Percentiles rank a stretch among this genome's conserved stretches.
phyloP scores from a whole-genome alignment of 1,140 invertebrate genomes.

The Cyclina sinensis region DNA sequence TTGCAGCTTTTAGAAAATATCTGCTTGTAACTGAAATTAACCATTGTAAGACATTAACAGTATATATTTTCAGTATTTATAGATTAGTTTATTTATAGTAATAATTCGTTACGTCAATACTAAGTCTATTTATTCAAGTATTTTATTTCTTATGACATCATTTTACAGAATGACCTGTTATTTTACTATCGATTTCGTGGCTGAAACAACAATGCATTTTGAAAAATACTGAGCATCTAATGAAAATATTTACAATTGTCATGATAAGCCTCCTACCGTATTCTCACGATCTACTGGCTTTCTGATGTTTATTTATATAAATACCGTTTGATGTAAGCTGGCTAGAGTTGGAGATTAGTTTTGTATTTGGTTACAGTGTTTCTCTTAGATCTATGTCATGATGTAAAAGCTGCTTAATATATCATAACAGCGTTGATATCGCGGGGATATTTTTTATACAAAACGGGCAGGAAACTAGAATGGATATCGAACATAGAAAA shows the following conservation, averaged over 20 bases:
- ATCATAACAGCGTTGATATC: slow-evolving; percentile 40
- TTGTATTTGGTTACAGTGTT: slow-evolving; percentile 33
- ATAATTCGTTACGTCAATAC: slow-evolving; percentile 22
- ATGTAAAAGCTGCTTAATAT: slow-evolving; percentile 47
- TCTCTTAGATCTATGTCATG: slow-evolving; percentile 15
- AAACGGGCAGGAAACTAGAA: not conserved
- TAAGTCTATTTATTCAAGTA: not conserved
- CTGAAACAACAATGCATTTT: slow-evolving; percentile 39
- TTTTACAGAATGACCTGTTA: not conserved
- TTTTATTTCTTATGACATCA: not conserved
- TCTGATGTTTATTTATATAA: slow-evolving; percentile 59
- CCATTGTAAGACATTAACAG: too few relatives aligned
- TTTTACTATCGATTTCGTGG: slow-evolving; percentile 31
- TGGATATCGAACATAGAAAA: not conserved
- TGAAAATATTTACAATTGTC: slow-evolving; percentile 58
- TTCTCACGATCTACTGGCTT: slow-evolving; percentile 10
- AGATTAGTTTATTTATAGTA: too few relatives aligned
- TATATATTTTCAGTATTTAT: too few relatives aligned
- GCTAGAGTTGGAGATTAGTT: slow-evolving; percentile 11
- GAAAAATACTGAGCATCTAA: slow-evolving; percentile 11
- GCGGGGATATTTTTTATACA: not conserved
- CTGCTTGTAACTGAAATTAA: too few relatives aligned
- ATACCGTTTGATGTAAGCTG: slow-evolving; percentile 48
- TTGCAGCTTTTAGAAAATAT: too few relatives aligned
- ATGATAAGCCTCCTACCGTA: slow-evolving; percentile 17